phyloP scores from a whole-genome alignment of 2,797 vertebrate genomes.

The Helarctos malayanus region DNA sequence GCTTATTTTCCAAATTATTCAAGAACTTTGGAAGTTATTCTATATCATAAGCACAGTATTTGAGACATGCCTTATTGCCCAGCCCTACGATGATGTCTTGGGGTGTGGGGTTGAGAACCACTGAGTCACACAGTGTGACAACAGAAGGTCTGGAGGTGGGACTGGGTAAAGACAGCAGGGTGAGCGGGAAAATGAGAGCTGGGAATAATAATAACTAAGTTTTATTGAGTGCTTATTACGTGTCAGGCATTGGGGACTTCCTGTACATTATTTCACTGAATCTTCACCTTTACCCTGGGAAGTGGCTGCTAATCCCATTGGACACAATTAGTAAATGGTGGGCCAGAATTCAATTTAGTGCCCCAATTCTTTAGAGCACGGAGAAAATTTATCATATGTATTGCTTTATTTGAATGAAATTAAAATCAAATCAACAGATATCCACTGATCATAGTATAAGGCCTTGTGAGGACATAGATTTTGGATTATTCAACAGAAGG shows the following conservation, averaged over 20 bases:
- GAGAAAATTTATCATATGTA: background rate
- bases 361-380: background rate
- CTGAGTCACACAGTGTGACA: background rate
- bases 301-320: background rate
- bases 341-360: background rate
- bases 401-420: constrained; percentile 43
- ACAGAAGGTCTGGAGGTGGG: background rate
- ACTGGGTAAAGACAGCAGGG: background rate
- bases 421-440: constrained; percentile 32
- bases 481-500: background rate
- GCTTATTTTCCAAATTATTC: background rate
- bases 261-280: background rate
- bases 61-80: background rate
- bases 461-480: background rate
- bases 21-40: background rate
- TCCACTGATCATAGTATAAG: background rate
- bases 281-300: background rate
- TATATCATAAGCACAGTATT: background rate
- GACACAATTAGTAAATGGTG: background rate
- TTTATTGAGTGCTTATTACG: background rate
- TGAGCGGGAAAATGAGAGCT: background rate
- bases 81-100: background rate
- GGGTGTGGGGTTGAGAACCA: background rate
- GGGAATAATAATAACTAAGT: background rate
- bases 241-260: background rate